Evolutionary conservation across 2,797 vertebrate genomes (phyloP).

Genomic region (Micropoecilia bifurca): DNA sequence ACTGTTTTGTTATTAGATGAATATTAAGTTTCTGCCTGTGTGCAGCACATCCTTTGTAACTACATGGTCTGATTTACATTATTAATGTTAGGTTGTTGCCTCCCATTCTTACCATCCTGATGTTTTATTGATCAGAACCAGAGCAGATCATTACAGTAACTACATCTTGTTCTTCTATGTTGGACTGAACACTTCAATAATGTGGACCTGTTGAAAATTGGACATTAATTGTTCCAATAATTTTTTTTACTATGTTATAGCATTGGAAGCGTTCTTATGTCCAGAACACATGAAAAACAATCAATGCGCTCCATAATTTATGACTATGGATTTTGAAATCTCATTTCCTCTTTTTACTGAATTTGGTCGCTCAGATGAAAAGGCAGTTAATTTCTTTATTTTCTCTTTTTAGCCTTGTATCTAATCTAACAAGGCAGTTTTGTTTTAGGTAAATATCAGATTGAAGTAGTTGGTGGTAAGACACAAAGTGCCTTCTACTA

Average conservation of each 20-base stretch:
- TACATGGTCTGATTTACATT: too few relatives aligned
- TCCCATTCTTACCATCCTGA: neutral
- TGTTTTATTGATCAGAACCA: neutral
- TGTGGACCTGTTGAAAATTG: neutral
- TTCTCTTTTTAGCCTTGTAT: neutral
- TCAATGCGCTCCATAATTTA: neutral
- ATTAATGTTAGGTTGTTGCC: neutral
- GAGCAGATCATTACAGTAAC: neutral
- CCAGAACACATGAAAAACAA: neutral
- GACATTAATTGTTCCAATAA: neutral
- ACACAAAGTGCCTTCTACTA: neutral
- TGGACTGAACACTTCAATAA: neutral
- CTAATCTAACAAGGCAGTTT: neutral
- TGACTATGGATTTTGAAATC: neutral
- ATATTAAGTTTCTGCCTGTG: neutral
- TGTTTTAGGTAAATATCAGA: neutral
- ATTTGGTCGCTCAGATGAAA: neutral
- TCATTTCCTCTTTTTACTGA: neutral
- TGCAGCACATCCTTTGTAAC: neutral
- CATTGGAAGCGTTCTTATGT: neutral
- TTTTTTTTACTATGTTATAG: neutral
- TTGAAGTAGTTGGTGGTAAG: neutral
- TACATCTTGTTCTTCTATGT: neutral
- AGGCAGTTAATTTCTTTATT: neutral
- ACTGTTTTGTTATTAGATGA: neutral